phyloP scores from a whole-genome alignment of 2,797 vertebrate genomes.

The Halcyon leucocephala region DNA sequence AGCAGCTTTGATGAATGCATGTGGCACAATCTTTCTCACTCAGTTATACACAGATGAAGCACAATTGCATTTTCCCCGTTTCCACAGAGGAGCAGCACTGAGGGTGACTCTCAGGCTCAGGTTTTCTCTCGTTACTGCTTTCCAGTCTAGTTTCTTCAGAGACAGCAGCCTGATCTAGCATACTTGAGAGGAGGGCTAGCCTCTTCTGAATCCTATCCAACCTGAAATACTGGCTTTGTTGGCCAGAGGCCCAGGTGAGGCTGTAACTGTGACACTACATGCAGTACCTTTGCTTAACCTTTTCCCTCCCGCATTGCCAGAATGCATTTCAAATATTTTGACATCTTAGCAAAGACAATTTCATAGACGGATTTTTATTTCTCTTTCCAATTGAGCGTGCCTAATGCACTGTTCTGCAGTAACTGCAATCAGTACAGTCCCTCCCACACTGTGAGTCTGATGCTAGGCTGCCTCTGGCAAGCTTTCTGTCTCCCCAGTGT shows the following conservation, averaged over 20 bases:
- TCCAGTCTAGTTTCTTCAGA: conserved; percentile 18
- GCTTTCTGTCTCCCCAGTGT: neutral
- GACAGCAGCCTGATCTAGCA: conserved; percentile 46
- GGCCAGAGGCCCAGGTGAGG: conserved; percentile 66
- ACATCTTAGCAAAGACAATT: conserved; percentile 2
- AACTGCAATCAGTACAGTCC: neutral
- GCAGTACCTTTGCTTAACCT: conserved; percentile 74
- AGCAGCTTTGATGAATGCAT: neutral
- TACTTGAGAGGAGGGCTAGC: conserved; percentile 64
- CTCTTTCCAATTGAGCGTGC: neutral
- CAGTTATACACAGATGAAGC: neutral
- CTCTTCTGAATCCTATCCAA: conserved; percentile 71
- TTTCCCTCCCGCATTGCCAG: conserved; percentile 50
- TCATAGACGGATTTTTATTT: neutral
- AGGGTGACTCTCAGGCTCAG: neutral
- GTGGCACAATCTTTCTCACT: fast-evolving
- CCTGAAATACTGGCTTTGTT: conserved; percentile 81
- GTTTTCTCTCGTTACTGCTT: conserved; percentile 21
- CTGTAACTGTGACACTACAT: conserved; percentile 45
- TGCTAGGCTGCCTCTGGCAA: neutral
- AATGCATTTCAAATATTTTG: neutral
- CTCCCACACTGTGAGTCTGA: neutral
- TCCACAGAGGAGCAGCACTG: neutral
- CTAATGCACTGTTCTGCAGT: neutral
- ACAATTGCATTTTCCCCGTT: neutral